These are phyloP conservation scores for Drosophila cyrtoloma DNA, from an alignment of 2,888 invertebrate species.

Conservation along the genomic window DNA sequence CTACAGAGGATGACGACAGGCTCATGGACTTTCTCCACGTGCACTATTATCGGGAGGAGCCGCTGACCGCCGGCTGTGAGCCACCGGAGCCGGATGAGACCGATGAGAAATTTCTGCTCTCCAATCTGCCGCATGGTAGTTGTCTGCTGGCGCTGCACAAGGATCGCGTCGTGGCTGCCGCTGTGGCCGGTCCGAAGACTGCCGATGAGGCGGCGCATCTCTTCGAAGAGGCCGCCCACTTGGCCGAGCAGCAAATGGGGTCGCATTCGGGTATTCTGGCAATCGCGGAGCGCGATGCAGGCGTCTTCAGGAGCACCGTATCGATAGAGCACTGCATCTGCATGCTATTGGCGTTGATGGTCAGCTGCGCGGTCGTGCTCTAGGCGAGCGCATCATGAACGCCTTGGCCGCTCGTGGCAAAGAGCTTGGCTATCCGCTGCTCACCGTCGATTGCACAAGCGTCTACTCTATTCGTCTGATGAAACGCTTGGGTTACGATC, in stretches of 20 bases:
- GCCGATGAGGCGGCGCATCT: conserved; percentile 64
- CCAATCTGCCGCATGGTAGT: conserved; percentile 69
- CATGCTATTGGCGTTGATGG: conserved; percentile 81
- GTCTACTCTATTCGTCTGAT: conserved; percentile 77
- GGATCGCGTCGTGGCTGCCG: conserved; percentile 71
- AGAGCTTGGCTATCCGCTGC: conserved; percentile 67
- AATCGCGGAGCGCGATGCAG: conserved; percentile 72
- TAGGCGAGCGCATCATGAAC: conserved; percentile 73
- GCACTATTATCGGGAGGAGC: conserved; percentile 83
- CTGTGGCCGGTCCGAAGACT: conserved; percentile 80
- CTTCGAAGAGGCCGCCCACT: conserved; percentile 56
- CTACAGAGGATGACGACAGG: conserved; percentile 56
- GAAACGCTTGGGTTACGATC: conserved; percentile 73
- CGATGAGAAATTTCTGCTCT: conserved; percentile 77
- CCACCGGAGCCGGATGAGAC: conserved; percentile 71
- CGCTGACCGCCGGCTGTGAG: conserved; percentile 74
- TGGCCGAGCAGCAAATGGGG: conserved; percentile 80
- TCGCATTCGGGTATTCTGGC: conserved; percentile 69
- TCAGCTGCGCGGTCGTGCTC: conserved; percentile 69
- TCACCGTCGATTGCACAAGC: conserved; percentile 82
- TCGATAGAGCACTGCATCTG: conserved; percentile 74
- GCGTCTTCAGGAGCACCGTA: conserved; percentile 68
- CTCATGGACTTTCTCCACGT: conserved; percentile 76
- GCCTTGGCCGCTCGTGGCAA: conserved; percentile 63
- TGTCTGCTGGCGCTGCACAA: conserved; percentile 66